A percentile compares a stretch with the other conserved stretches of the same genome.
Conservation (phyloP, 1,140 invertebrate genomes). For the Drosophila guanche region DNA sequence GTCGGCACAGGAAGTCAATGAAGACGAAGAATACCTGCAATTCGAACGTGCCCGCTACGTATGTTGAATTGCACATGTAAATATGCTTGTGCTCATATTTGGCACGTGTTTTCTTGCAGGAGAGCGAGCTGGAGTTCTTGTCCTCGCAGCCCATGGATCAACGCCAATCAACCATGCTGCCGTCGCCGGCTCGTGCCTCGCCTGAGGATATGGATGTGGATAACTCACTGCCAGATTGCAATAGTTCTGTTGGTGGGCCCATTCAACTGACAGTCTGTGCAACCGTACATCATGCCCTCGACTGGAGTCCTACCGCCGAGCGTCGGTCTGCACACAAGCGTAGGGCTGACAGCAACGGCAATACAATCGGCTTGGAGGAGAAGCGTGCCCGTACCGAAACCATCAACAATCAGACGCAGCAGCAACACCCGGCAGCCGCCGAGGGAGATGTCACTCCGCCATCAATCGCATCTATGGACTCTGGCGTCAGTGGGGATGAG, state of each 20-base stretch:
- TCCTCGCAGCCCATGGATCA: neutral
- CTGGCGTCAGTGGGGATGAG: constrained; percentile 51
- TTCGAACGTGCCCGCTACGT: constrained; percentile 40
- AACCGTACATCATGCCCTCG: constrained; percentile 53
- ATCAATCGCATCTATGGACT: constrained; percentile 24
- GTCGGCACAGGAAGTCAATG: constrained; percentile 4
- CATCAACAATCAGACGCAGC: neutral
- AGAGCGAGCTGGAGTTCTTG: constrained; percentile 48
- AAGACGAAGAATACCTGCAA: neutral
- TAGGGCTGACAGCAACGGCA: neutral
- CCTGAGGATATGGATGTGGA: neutral
- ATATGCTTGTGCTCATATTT: neutral
- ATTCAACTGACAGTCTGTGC: constrained; percentile 38
- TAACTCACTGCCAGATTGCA: constrained; percentile 7
- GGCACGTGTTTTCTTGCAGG: constrained; percentile 10
- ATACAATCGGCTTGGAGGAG: neutral
- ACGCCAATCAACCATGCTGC: constrained; percentile 62
- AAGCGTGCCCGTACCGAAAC: constrained; percentile 19
- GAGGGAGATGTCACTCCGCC: constrained; percentile 34
- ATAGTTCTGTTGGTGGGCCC: constrained; percentile 37
- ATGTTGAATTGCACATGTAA: neutral
- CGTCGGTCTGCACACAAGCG: constrained; percentile 12
- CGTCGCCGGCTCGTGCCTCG: neutral
- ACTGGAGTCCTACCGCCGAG: constrained; percentile 55
- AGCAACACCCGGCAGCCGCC: neutral